phyloP scores from a whole-genome alignment of 2,113 vertebrate genomes.

The Scartelaos histophorus region DNA sequence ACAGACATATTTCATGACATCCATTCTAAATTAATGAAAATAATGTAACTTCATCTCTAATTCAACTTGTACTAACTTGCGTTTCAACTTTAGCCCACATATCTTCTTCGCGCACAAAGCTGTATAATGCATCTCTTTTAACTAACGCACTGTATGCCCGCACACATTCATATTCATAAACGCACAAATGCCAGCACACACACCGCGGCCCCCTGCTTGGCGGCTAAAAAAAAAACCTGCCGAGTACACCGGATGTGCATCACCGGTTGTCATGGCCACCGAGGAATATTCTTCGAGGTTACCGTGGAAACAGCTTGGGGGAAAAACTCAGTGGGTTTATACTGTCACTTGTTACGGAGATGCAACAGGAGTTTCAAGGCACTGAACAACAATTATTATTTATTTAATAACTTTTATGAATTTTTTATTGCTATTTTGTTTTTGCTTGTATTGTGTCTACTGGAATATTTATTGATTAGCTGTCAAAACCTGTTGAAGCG shows the following conservation, averaged over 20 bases:
- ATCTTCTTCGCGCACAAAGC: not conserved
- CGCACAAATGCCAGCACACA: constrained; percentile 47
- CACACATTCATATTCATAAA: constrained; percentile 10
- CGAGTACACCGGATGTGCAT: constrained; percentile 74
- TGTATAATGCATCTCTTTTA: constrained; percentile 5
- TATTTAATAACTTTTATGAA: too few relatives aligned
- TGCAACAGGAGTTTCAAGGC: constrained; percentile 28
- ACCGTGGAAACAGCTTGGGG: constrained; percentile 78
- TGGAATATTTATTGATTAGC: not conserved
- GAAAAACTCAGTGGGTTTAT: constrained; percentile 66
- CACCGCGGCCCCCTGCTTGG: constrained; percentile 41
- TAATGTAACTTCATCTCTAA: not conserved
- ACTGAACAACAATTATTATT: constrained; percentile 8
- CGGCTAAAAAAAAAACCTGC: constrained; percentile 73
- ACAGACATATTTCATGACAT: not conserved
- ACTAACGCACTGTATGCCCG: constrained; percentile 1
- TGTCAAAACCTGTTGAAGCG: not conserved
- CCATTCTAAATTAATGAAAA: not conserved
- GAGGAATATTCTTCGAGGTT: constrained; percentile 73
- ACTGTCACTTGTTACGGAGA: constrained; percentile 50
- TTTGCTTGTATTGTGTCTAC: not conserved
- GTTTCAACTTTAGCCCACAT: constrained; percentile 4
- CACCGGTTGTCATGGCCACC: constrained; percentile 78
- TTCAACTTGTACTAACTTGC: not conserved
- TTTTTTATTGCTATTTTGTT: too few relatives aligned